A percentile compares a stretch with the other conserved stretches of the same genome.
Conservation (phyloP, 1,140 invertebrate genomes). For the Hypothenemus hampei region DNA sequence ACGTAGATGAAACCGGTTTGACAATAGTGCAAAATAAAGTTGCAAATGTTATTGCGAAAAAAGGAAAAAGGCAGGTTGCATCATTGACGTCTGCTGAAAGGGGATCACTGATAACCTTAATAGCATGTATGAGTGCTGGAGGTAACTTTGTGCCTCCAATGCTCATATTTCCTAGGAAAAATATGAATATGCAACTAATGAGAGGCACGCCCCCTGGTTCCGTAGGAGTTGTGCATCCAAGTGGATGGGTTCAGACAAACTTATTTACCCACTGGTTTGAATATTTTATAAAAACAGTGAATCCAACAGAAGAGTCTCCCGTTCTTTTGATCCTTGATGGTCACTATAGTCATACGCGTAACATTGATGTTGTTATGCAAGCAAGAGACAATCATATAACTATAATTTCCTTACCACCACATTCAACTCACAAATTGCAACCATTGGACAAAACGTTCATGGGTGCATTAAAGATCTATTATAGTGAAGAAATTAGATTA, state of each 20-base stretch:
- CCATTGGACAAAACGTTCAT: constrained; percentile 42
- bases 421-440: constrained; percentile 43
- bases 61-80: constrained; percentile 40
- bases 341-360: constrained; percentile 39
- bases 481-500: constrained; percentile 27
- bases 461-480: constrained; percentile 31
- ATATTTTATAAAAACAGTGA: constrained; percentile 35
- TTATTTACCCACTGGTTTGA: constrained; percentile 39
- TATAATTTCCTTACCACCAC: constrained; percentile 40
- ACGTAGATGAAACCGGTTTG: constrained; percentile 43
- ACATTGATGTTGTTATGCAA: constrained; percentile 37
- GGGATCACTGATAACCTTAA: constrained; percentile 33
- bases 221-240: constrained; percentile 38
- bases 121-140: constrained; percentile 37
- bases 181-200: constrained; percentile 36
- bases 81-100: constrained; percentile 38
- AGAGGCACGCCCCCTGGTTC: constrained; percentile 39
- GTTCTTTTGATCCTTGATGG: constrained; percentile 41
- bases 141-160: constrained; percentile 41
- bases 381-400: constrained; percentile 31
- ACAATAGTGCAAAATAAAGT: constrained; percentile 39
- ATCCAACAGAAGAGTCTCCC: constrained; percentile 31
- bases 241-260: constrained; percentile 33
- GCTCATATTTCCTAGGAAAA: constrained; percentile 43
- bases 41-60: constrained; percentile 33